Evolutionary conservation across 2,113 vertebrate genomes (phyloP).

Genomic region (Aramus guarauna): DNA sequence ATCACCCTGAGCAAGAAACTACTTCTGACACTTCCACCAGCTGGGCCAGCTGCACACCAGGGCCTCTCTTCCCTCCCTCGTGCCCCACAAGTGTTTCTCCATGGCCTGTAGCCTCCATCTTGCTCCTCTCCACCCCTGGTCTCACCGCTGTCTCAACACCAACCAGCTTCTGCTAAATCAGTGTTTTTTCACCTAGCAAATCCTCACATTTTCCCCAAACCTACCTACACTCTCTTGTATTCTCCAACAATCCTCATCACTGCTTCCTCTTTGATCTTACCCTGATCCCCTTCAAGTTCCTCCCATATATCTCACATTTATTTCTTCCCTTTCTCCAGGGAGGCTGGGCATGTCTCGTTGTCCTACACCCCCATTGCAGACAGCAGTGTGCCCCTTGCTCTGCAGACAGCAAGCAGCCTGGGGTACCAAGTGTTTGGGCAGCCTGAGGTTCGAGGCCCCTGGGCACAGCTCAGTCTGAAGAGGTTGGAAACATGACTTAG

Average conservation of each 20-base stretch:
- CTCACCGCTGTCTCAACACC: background rate
- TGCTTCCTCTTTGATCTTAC: background rate
- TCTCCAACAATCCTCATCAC: background rate
- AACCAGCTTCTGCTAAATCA: background rate
- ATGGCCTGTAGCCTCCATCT: background rate
- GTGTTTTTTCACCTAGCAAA: background rate
- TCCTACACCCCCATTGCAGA: fast-evolving
- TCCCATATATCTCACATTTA: fast-evolving
- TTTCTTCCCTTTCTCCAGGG: background rate
- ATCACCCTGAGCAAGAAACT: background rate
- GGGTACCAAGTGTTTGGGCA: fast-evolving
- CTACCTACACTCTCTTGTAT: background rate
- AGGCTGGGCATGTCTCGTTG: background rate
- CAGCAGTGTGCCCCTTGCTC: fast-evolving
- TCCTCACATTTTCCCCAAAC: fast-evolving
- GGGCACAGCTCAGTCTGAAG: background rate
- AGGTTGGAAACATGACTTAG: background rate
- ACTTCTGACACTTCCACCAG: background rate
- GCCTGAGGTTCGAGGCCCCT: background rate
- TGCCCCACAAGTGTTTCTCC: background rate
- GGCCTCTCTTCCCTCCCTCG: background rate
- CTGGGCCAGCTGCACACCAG: background rate
- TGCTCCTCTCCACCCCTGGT: background rate
- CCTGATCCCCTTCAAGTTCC: background rate
- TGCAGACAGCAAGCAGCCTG: background rate